Conservation (phyloP, 2,888 invertebrate species). For the Galerucella calmariensis region DNA sequence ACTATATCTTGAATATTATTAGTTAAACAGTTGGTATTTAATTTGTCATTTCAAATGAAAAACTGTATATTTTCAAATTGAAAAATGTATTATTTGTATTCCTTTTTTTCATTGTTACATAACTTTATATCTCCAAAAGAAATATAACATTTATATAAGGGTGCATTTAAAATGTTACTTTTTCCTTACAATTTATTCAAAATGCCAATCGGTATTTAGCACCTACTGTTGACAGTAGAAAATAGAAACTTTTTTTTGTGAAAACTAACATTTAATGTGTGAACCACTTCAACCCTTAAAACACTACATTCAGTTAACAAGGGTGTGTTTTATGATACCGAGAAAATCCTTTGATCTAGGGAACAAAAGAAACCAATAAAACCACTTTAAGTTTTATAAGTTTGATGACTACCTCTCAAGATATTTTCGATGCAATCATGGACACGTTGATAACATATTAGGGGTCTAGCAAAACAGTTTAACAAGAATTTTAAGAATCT, state of each 20-base stretch:
- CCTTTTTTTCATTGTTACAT: too few relatives aligned
- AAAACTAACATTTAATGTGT: constrained; percentile 20
- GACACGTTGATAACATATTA: constrained; percentile 30
- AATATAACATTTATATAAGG: too few relatives aligned
- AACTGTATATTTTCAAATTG: too few relatives aligned
- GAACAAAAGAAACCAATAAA: constrained; percentile 39
- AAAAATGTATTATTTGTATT: too few relatives aligned
- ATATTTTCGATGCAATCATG: constrained; percentile 24
- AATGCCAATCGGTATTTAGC: not conserved
- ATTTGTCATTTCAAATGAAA: too few relatives aligned
- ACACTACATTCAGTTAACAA: constrained; percentile 37
- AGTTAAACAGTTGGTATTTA: too few relatives aligned
- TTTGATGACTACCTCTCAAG: constrained; percentile 39
- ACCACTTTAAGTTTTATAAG: constrained; percentile 37
- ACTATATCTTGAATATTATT: too few relatives aligned
- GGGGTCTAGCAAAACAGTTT: not conserved
- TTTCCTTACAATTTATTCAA: not conserved
- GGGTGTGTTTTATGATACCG: constrained; percentile 44
- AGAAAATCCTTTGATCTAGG: constrained; percentile 35
- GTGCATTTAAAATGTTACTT: not conserved
- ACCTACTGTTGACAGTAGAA: not conserved
- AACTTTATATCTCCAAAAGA: too few relatives aligned
- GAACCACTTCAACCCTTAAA: constrained; percentile 31
- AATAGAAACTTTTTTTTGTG: not conserved
- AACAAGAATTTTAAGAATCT: constrained; percentile 21